phyloP scores from a whole-genome alignment of 1,140 invertebrate species.

The Drosophila tsacasi region DNA sequence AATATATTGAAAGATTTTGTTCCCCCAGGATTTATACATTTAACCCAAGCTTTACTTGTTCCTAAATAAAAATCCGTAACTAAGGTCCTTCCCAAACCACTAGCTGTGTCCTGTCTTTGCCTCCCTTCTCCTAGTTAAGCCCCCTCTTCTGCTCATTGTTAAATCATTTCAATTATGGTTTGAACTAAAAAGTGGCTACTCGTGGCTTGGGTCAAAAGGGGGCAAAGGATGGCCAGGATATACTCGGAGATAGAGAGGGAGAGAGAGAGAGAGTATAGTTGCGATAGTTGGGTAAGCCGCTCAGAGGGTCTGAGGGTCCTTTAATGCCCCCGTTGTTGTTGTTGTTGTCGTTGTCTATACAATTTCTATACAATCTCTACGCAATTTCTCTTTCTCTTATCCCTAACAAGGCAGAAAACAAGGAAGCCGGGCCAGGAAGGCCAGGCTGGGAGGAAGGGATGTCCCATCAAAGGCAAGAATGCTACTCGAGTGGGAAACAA shows the following conservation, averaged over 20 bases:
- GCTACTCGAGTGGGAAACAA: slow-evolving; percentile 16
- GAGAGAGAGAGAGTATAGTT: neutral
- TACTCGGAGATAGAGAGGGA: neutral
- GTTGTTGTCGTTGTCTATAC: slow-evolving; percentile 19
- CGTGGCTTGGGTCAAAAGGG: slow-evolving; percentile 31
- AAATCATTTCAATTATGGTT: slow-evolving; percentile 53
- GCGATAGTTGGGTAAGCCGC: slow-evolving; percentile 36
- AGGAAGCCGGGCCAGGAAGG: neutral
- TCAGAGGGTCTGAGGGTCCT: slow-evolving; percentile 29
- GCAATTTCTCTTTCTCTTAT: slow-evolving; percentile 19
- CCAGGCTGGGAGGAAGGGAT: neutral
- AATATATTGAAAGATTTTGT: neutral
- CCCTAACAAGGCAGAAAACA: slow-evolving; percentile 33
- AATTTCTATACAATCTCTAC: slow-evolving; percentile 32
- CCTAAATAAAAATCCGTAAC: neutral
- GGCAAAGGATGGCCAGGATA: neutral
- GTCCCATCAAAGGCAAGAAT: slow-evolving; percentile 30
- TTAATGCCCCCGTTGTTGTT: slow-evolving; percentile 13
- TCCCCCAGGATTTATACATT: too few relatives aligned
- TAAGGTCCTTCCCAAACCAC: neutral
- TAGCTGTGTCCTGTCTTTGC: neutral
- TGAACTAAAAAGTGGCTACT: slow-evolving; percentile 42
- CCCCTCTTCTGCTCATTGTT: slow-evolving; percentile 18
- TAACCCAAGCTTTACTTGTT: neutral
- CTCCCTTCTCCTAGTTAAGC: neutral